Percentiles rank a stretch among this genome's conserved stretches.
Conservation (phyloP, 2,888 invertebrate species). For the Cordilura impudica region DNA sequence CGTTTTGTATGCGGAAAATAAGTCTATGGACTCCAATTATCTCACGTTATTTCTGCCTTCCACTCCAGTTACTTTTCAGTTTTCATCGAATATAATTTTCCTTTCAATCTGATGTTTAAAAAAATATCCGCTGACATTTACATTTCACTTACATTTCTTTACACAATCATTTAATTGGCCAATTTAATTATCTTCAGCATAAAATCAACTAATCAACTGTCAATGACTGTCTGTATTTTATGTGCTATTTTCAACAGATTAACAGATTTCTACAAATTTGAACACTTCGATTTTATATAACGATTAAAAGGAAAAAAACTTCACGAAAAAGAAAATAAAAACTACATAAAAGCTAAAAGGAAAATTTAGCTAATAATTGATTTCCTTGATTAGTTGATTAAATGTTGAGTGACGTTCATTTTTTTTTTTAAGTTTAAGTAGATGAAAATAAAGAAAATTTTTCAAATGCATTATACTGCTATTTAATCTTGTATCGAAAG, state of each 20-base stretch:
- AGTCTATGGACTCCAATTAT: too few relatives aligned
- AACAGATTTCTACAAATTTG: slow-evolving; percentile 28
- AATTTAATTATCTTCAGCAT: slow-evolving; percentile 60
- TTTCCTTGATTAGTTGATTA: slow-evolving; percentile 62
- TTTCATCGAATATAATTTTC: slow-evolving; percentile 1
- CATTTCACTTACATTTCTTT: slow-evolving; percentile 58
- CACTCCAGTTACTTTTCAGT: not conserved
- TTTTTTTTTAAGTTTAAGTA: not conserved
- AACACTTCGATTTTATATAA: slow-evolving; percentile 43
- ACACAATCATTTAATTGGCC: slow-evolving; percentile 62
- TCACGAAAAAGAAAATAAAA: slow-evolving; percentile 13
- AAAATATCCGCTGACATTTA: slow-evolving; percentile 56
- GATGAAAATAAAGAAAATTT: not conserved
- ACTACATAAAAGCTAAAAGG: not conserved
- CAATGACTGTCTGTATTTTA: slow-evolving; percentile 61
- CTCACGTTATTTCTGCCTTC: not conserved
- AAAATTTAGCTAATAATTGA: slow-evolving; percentile 48
- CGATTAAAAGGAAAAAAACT: slow-evolving; percentile 15
- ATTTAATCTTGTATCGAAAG: not conserved
- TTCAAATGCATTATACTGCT: not conserved
- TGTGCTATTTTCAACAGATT: slow-evolving; percentile 57
- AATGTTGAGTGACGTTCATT: slow-evolving; percentile 59
- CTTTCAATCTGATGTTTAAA: slow-evolving; percentile 9
- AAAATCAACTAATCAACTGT: slow-evolving; percentile 61
- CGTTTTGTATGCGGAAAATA: too few relatives aligned